A percentile compares a stretch with the other conserved stretches of the same genome.
Evolutionary conservation across 2,113 vertebrate species (phyloP).

Genomic region (Eira barbara): DNA sequence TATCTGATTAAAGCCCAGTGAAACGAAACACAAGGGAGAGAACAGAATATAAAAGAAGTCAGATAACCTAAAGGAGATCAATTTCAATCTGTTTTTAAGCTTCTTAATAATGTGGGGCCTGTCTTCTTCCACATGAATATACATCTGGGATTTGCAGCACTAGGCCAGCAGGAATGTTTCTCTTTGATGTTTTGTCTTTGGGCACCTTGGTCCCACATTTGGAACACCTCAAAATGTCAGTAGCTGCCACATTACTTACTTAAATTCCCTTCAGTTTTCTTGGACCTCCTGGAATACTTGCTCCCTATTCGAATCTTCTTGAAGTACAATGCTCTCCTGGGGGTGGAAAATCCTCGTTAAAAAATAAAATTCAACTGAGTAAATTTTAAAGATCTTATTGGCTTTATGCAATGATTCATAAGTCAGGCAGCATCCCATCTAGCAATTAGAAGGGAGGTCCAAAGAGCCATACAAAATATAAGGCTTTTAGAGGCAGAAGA

Average conservation of each 20-base stretch:
- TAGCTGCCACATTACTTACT: not conserved
- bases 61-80: slow-evolving; percentile 61
- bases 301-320: not conserved
- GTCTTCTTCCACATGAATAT: not conserved
- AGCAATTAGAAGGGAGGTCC: not conserved
- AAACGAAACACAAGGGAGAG: slow-evolving; percentile 56
- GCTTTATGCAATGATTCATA: not conserved
- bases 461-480: not conserved
- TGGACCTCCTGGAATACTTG: not conserved
- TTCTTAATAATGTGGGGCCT: slow-evolving; percentile 43
- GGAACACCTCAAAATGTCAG: not conserved
- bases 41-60: slow-evolving; percentile 51
- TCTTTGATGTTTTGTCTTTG: slow-evolving; percentile 45
- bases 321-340: not conserved
- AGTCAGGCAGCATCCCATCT: not conserved
- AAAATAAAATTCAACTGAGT: not conserved
- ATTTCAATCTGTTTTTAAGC: slow-evolving; percentile 62
- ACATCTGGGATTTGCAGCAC: slow-evolving; percentile 37
- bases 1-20: slow-evolving; percentile 61
- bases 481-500: not conserved
- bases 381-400: not conserved
- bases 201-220: not conserved
- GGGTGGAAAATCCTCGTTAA: not conserved
- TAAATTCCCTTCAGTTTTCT: not conserved
- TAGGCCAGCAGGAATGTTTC: not conserved